Base-by-base conservation (phyloP, 2,888 invertebrate genomes). In the Ditula angustiorana region DNA sequence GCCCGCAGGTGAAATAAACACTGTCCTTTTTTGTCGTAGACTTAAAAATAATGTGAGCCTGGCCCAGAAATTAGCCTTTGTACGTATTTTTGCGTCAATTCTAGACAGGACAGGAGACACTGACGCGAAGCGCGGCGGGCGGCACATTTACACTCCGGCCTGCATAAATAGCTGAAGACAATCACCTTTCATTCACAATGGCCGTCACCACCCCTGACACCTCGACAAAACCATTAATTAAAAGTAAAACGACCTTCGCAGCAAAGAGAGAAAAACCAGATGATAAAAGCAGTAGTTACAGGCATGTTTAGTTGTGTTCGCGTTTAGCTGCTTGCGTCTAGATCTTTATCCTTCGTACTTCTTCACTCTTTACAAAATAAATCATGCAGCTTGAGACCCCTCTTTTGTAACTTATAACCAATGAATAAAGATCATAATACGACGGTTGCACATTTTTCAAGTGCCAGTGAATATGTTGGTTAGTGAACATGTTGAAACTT, bases 331-430 rank as follows among this genome's bases (percentile, higher is more conserved):
- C 74, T 71, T 76, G 77, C 78, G 78, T 79, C 71, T 71, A 81
- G 88, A 88, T 88, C 79, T 55, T 69, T 86, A 88, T 88, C 87
- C 66, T 77, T 77, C 67, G 73, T 76, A 78, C 79, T 81, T 78
- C 82, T 81, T 85, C 75, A 80, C 74, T 60, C 68, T 67, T 58
- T 63, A 76, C 84, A 78, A 81, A 49, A 57, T 66, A 23, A 23
- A 11, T 28, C 30, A 26, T 61, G 61, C 53, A 47, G 35, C 59
- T 58, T 13, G 16, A 60, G 33, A 37, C 4, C 50, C 30, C 53
- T 10, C 57, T 28, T 49, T 52, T 28, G 26, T 33, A 26, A 58
- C 46, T 56, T 41, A 61, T 46, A 61, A 24, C 56, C 55, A 72
- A 68, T 56, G 0, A 0, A 28, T 70, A 76, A 69, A 66, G 63